These are phyloP conservation scores for Drosophila watanabei DNA, from an alignment of 1,140 invertebrate species.

Conservation along the genomic window DNA sequence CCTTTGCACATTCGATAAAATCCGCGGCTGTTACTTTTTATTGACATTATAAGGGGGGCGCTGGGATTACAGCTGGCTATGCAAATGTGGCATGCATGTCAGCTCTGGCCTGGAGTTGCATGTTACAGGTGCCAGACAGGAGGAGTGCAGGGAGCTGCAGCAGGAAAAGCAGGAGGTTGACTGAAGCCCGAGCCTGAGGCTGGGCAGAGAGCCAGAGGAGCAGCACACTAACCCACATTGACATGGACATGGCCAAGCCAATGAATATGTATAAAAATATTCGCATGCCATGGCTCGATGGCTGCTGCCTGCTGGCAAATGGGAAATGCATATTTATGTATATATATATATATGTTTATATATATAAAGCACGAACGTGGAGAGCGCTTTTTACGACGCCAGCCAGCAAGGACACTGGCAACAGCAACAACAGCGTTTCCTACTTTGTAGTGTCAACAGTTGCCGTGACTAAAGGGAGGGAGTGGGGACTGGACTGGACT, in stretches of 20 bases:
- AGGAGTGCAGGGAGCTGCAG: not conserved
- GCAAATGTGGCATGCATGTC: constrained; percentile 40
- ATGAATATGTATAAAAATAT: constrained; percentile 69
- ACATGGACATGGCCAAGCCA: constrained; percentile 60
- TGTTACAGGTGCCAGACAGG: constrained; percentile 6
- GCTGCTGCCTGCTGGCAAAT: constrained; percentile 38
- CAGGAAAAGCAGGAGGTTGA: constrained; percentile 1
- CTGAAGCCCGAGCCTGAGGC: constrained; percentile 13
- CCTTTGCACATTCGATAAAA: not conserved
- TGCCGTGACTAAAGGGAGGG: constrained; percentile 41
- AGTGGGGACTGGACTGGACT: not conserved
- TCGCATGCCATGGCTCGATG: constrained; percentile 59
- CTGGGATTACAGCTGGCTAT: constrained; percentile 9
- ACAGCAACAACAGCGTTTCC: constrained; percentile 52
- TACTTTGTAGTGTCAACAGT: constrained; percentile 79
- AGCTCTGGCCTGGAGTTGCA: constrained; percentile 6
- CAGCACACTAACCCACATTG: constrained; percentile 60
- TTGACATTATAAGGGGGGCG: constrained; percentile 32
- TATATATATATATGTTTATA: constrained; percentile 7
- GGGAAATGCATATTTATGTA: constrained; percentile 75
- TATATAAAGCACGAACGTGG: not conserved
- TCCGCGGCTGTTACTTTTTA: constrained; percentile 34
- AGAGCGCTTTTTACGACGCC: constrained; percentile 47
- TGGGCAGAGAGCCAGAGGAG: constrained; percentile 8
- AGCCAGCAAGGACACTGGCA: constrained; percentile 53